Evolutionary conservation across 1,140 invertebrate genomes (phyloP), one percentile per base, ranked within the genome.

Genomic region (Andrena cerasifolii): DNA sequence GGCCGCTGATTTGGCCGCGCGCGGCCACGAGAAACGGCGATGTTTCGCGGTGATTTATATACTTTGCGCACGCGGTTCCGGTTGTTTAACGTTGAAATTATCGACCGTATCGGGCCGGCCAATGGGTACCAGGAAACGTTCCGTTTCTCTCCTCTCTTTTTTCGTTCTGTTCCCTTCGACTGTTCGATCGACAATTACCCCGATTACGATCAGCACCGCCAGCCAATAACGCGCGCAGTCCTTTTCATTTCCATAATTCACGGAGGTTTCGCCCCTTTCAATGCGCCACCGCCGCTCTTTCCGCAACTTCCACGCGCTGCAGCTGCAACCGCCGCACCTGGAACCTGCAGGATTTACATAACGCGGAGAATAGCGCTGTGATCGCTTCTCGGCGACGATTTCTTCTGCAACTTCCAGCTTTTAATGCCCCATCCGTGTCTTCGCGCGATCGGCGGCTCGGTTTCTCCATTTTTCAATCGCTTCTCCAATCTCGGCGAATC

Each of bases 241-340:
- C 53, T 79, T 85, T 81, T 82, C 84, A 85, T 85, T 85, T 85
- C 84, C 81, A 83, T 83, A 84, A 84, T 78, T 84, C 82, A 84
- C 82, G 70, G 62, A 62, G 66, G 62, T 84, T 80, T 83, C 82
- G 54, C 65, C 58, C 65, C 47, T 75, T 75, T 70, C 75, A 26
- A 61, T 71, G 67, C 18, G 8, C 53, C 53, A 54, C 56, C 62
- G 24, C 16, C 63, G 63, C 43, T 67, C 51, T 72, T 72, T 72
- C 76, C 33, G 16, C 49, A 56, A 82, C 71, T 58, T 31, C 54
- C 63, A n/a, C 18, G 65, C 24, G 63, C 24, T n/a, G 77, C 82
- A 83, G 82, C 81, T 83, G 81, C 71, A 59, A 49, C 47, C 8
- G 45, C 51, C 47, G 67, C 82, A 84, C 73, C 82, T 72, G 82